Evolutionary conservation across 2,113 vertebrate genomes (phyloP).

Genomic region (Urocynchramus pylzowi): DNA sequence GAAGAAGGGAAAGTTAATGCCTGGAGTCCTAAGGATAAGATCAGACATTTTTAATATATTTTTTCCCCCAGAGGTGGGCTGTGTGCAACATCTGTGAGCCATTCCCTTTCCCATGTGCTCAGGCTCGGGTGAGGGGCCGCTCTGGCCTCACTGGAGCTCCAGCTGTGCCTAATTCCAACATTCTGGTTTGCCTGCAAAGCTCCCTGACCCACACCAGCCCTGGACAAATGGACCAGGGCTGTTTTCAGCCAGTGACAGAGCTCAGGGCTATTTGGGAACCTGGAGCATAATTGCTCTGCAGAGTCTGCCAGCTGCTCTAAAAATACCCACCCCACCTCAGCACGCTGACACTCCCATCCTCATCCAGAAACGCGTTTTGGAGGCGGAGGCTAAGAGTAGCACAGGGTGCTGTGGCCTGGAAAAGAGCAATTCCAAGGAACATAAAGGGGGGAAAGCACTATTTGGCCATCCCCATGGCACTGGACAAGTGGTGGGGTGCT

Average conservation of each 20-base stretch:
- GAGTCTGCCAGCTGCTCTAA: slow-evolving; percentile 34
- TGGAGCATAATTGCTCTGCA: not conserved
- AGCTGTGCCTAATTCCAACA: not conserved
- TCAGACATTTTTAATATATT: not conserved
- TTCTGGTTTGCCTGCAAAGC: not conserved
- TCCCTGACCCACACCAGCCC: not conserved
- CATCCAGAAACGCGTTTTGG: not conserved
- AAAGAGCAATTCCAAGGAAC: not conserved
- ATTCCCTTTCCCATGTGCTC: not conserved
- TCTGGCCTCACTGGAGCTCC: not conserved
- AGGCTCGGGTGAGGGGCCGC: not conserved
- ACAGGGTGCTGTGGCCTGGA: fast-evolving
- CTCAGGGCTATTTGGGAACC: slow-evolving; percentile 2
- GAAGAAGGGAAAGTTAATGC: not conserved
- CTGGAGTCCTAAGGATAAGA: not conserved
- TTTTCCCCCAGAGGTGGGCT: not conserved
- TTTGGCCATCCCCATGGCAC: not conserved
- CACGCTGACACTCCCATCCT: fast-evolving
- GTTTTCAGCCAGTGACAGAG: not conserved
- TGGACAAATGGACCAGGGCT: fast-evolving
- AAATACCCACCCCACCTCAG: slow-evolving; percentile 20
- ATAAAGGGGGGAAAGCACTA: not conserved
- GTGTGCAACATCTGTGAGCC: slow-evolving; percentile 27
- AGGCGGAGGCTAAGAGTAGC: not conserved
- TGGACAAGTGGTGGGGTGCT: fast-evolving